Percentiles rank a stretch among this genome's conserved stretches.
These are phyloP conservation scores for Condylostylus longicornis DNA, from an alignment of 1,140 invertebrate genomes.

Conservation along the genomic window DNA sequence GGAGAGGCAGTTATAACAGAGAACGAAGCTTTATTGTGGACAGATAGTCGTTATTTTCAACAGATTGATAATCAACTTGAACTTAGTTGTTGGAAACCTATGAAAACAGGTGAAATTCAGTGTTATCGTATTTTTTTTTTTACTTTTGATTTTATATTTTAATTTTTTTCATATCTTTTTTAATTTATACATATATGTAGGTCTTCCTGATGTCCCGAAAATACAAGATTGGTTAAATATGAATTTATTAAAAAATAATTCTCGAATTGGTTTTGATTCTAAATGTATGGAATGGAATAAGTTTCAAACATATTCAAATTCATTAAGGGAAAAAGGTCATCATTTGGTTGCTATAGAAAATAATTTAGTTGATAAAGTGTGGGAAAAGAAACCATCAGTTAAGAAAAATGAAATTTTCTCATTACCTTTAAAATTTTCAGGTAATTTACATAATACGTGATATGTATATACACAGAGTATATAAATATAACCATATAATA, in stretches of 20 bases:
- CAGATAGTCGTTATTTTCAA: constrained; percentile 79
- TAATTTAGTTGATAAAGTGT: constrained; percentile 65
- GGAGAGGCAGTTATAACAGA: constrained; percentile 70
- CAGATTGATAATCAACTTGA: constrained; percentile 54
- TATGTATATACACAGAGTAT: too few species aligned
- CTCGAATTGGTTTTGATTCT: constrained; percentile 64
- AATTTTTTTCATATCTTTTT: not conserved
- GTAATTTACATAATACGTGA: too few species aligned
- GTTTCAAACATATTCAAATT: constrained; percentile 48
- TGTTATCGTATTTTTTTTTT: not conserved
- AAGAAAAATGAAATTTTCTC: constrained; percentile 43
- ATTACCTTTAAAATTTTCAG: constrained; percentile 46
- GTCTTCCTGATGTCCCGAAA: constrained; percentile 42
- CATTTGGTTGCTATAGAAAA: constrained; percentile 47
- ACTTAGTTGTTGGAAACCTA: constrained; percentile 45
- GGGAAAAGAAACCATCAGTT: constrained; percentile 41
- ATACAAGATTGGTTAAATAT: constrained; percentile 55
- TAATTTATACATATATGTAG: constrained; percentile 17
- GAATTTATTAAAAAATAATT: constrained; percentile 49
- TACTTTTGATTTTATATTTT: not conserved
- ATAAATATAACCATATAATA: too few species aligned
- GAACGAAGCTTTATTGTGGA: constrained; percentile 70
- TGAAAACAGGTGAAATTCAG: constrained; percentile 32
- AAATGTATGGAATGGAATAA: constrained; percentile 49
- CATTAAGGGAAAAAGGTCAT: constrained; percentile 8